Conservation (phyloP, 2,888 invertebrate species). For the Microctonus hyperodae region DNA sequence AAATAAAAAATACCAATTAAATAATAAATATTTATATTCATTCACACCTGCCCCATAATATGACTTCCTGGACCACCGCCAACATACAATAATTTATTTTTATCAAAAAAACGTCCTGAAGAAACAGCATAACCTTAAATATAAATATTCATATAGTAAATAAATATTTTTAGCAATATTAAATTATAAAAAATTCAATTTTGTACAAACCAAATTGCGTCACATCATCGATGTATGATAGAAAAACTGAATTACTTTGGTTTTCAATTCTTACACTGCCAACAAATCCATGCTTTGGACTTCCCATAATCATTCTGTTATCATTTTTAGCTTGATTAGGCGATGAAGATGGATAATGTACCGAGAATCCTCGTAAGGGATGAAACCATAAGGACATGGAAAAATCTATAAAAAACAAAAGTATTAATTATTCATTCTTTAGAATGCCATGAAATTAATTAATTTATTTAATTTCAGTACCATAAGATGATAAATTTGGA, state of each 20-base stretch:
- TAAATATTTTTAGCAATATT: not conserved
- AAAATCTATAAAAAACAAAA: slow-evolving; percentile 42
- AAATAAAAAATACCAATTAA: not conserved
- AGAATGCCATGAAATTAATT: slow-evolving; percentile 1
- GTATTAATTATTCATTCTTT: not conserved
- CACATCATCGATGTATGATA: slow-evolving; percentile 36
- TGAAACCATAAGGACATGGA: slow-evolving; percentile 41
- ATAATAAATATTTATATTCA: not conserved
- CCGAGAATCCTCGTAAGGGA: slow-evolving; percentile 50
- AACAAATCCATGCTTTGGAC: slow-evolving; percentile 41
- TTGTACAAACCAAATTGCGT: slow-evolving; percentile 43
- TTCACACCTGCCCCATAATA: slow-evolving; percentile 44
- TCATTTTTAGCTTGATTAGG: slow-evolving; percentile 27
- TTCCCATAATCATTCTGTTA: slow-evolving; percentile 39
- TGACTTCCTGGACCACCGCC: slow-evolving; percentile 50
- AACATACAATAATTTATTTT: slow-evolving; percentile 41
- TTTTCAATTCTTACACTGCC: slow-evolving; percentile 40
- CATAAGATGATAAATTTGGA: slow-evolving; percentile 31
- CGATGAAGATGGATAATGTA: slow-evolving; percentile 39
- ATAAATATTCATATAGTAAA: not conserved
- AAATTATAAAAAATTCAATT: not conserved
- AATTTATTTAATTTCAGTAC: slow-evolving; percentile 29
- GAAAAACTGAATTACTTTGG: slow-evolving; percentile 18
- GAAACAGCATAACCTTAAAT: slow-evolving; percentile 50
- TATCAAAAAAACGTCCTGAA: slow-evolving; percentile 48